phyloP scores from a whole-genome alignment of 1,140 invertebrate genomes.

The Conus ventricosus region DNA sequence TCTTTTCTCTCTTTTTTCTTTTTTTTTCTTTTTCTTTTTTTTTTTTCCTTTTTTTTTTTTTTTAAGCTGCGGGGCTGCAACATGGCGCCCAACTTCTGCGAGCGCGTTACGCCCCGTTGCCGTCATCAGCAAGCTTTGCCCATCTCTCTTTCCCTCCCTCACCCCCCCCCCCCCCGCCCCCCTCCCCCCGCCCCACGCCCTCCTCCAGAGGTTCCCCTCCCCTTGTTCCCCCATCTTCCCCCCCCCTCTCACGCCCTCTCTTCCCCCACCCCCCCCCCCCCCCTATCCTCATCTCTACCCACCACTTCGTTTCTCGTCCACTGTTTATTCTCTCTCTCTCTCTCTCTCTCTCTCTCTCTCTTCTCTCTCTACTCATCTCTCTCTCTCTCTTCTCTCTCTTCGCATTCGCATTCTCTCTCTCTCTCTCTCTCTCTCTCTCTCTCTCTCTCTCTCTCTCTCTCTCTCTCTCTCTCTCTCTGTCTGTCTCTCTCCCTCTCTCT shows the following conservation, averaged over 20 bases:
- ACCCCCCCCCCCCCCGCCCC: background rate
- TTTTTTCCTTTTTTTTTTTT: background rate
- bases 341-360: conserved; percentile 11
- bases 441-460: conserved; percentile 14
- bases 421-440: background rate
- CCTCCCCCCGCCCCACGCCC: background rate
- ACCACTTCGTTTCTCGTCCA: no score
- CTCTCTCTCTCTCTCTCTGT: background rate
- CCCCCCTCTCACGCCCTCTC: background rate
- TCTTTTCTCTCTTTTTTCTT: background rate
- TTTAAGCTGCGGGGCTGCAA: conserved; percentile 30
- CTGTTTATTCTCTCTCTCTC: background rate
- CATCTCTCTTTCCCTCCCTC: background rate
- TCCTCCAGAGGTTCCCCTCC: background rate
- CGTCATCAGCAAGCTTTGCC: conserved; percentile 5
- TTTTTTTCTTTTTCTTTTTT: background rate
- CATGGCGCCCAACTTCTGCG: conserved; percentile 30
- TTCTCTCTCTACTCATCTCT: conserved; percentile 7
- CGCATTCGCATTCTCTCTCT: background rate
- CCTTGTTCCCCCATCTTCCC: background rate
- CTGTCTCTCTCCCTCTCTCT: conserved; percentile 10
- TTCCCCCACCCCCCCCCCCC: background rate
- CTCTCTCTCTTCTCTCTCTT: background rate
- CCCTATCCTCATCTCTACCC: background rate
- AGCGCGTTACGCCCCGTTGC: conserved; percentile 20